Evolutionary conservation across 2,797 vertebrate genomes (phyloP).

Genomic region (Myotis daubentonii): DNA sequence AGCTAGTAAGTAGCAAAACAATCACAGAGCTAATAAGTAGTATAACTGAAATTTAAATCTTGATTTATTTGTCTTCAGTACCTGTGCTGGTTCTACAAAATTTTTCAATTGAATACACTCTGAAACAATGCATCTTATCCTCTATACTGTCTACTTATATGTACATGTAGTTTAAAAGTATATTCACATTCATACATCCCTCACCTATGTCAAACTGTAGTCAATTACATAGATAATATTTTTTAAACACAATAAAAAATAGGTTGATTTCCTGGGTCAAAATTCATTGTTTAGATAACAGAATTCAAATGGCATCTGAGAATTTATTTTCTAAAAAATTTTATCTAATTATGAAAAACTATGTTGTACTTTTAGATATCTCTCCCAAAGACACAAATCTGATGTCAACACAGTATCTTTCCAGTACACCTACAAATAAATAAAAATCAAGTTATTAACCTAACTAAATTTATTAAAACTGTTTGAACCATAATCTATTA

Average conservation of each 20-base stretch:
- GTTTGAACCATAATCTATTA: constrained; percentile 55
- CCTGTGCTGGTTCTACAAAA: background rate
- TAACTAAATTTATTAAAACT: constrained; percentile 71
- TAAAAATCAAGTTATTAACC: constrained; percentile 78
- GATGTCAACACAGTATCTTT: constrained; percentile 76
- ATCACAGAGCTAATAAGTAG: background rate
- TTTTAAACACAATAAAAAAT: background rate
- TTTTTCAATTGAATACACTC: background rate
- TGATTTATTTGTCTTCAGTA: constrained; percentile 31
- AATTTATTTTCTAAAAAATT: constrained; percentile 72
- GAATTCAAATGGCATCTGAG: constrained; percentile 68
- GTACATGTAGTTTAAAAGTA: background rate
- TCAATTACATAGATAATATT: background rate
- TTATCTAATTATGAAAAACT: constrained; percentile 71
- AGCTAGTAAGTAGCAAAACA: constrained; percentile 22
- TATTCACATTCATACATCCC: background rate
- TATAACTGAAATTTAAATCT: background rate
- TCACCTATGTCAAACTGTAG: background rate
- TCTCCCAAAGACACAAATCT: constrained; percentile 75
- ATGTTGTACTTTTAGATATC: constrained; percentile 74
- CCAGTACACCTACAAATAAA: constrained; percentile 59
- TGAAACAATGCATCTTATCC: background rate
- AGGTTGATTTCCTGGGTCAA: constrained; percentile 45
- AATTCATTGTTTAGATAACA: constrained; percentile 67
- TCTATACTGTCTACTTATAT: background rate